Conservation (phyloP, 2,888 invertebrate species). For the Desoria tigrina region DNA sequence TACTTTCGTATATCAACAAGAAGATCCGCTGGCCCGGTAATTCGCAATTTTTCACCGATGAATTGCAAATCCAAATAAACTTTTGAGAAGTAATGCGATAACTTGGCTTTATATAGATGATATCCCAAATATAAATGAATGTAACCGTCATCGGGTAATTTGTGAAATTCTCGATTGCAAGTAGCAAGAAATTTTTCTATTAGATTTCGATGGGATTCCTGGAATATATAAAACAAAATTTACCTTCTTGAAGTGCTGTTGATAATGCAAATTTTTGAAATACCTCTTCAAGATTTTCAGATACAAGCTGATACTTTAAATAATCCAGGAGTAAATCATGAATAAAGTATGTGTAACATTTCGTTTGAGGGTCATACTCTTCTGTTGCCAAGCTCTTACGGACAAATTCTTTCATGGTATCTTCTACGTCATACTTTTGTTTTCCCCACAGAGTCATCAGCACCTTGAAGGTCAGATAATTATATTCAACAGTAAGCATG, state of each 20-base stretch:
- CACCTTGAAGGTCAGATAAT: conserved; percentile 56
- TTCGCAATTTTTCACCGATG: conserved; percentile 68
- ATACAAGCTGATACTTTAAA: conserved; percentile 58
- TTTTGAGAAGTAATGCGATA: conserved; percentile 60
- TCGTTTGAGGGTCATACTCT: conserved; percentile 64
- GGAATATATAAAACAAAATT: conserved; percentile 54
- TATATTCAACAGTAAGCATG: background rate
- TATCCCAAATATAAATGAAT: conserved; percentile 72
- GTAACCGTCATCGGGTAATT: conserved; percentile 71
- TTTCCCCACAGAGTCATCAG: conserved; percentile 62
- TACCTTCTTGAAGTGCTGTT: no score
- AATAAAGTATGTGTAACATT: conserved; percentile 69
- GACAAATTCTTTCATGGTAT: conserved; percentile 66
- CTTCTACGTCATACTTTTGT: conserved; percentile 61
- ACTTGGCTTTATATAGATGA: conserved; percentile 65
- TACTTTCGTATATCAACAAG: conserved; percentile 69
- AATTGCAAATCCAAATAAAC: conserved; percentile 70
- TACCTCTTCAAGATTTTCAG: conserved; percentile 22
- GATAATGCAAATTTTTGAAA: conserved; percentile 13
- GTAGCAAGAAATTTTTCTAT: conserved; percentile 64
- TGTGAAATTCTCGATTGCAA: conserved; percentile 61
- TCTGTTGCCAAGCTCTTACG: conserved; percentile 69
- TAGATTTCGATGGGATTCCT: conserved; percentile 63
- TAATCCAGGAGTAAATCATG: conserved; percentile 70
- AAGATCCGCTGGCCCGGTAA: conserved; percentile 70